These are phyloP conservation scores for Thaleichthys pacificus DNA, from an alignment of 2,797 vertebrate genomes.

Conservation along the genomic window DNA sequence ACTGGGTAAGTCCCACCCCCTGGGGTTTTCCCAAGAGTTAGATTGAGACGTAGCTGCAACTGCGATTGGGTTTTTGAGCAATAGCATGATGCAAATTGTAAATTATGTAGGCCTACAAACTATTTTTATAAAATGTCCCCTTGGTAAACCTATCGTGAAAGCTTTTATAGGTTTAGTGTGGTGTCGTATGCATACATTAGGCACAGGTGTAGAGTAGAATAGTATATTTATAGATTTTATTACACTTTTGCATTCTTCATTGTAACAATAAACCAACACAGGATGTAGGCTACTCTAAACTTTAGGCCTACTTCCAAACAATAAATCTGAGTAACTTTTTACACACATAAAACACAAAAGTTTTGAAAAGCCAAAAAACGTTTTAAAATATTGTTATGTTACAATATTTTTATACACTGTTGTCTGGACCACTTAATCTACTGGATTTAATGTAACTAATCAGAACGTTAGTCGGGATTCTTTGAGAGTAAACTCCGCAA, in stretches of 20 bases:
- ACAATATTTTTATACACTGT: not conserved
- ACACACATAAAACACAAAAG: no score
- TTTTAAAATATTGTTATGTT: not conserved
- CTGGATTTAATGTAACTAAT: slow-evolving; percentile 25
- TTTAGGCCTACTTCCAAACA: no score
- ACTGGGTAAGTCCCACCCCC: slow-evolving; percentile 35
- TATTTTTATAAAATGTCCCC: not conserved
- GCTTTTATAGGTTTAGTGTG: not conserved
- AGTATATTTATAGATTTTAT: no score
- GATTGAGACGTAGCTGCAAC: slow-evolving; percentile 55
- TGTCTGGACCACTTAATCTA: not conserved
- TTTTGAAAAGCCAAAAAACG: no score
- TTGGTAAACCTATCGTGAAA: not conserved
- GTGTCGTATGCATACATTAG: no score
- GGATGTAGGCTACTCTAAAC: not conserved
- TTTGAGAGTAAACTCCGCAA: slow-evolving; percentile 60
- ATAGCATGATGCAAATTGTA: slow-evolving; percentile 1
- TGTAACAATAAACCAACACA: no score
- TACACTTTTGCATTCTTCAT: no score
- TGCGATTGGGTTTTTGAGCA: not conserved
- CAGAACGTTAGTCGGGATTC: slow-evolving; percentile 75
- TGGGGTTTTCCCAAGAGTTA: slow-evolving; percentile 77
- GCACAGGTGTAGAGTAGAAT: no score
- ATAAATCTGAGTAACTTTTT: no score
- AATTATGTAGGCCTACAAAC: not conserved